Conservation (phyloP, 2,888 invertebrate genomes). For the Sarcophaga caerulescens region DNA sequence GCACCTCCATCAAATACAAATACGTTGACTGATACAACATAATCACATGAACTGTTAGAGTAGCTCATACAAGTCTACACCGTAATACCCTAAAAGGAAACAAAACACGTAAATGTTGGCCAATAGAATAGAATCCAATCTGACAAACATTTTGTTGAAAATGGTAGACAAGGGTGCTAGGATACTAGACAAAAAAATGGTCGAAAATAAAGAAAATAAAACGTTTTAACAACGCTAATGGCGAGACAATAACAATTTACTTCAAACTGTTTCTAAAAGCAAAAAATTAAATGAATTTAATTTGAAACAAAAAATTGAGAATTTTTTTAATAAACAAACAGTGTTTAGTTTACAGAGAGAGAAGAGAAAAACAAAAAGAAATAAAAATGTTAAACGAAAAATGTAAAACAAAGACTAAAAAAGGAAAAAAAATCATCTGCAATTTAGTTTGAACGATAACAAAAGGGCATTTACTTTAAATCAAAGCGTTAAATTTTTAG, state of each 20-base stretch:
- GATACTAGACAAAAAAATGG: background rate
- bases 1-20: background rate
- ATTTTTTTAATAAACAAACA: no score
- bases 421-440: background rate
- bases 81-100: background rate
- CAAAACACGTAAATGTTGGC: background rate
- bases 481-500: conserved; percentile 19
- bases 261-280: conserved; percentile 1
- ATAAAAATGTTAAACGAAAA: no score
- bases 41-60: background rate
- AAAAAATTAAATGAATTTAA: background rate
- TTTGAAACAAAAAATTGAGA: background rate
- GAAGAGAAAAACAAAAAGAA: background rate
- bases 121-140: conserved; percentile 57
- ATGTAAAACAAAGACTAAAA: background rate
- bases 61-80: background rate
- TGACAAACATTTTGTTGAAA: conserved; percentile 36
- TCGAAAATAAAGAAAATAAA: background rate
- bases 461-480: no score
- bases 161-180: background rate
- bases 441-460: conserved; percentile 33
- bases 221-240: conserved; percentile 54
- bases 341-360: background rate
- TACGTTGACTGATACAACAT: no score
- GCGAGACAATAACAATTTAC: conserved; percentile 61